Percentiles rank a stretch among this genome's conserved stretches.
These are phyloP conservation scores for Miniopterus natalensis DNA, from an alignment of 2,113 vertebrate genomes.

Conservation along the genomic window DNA sequence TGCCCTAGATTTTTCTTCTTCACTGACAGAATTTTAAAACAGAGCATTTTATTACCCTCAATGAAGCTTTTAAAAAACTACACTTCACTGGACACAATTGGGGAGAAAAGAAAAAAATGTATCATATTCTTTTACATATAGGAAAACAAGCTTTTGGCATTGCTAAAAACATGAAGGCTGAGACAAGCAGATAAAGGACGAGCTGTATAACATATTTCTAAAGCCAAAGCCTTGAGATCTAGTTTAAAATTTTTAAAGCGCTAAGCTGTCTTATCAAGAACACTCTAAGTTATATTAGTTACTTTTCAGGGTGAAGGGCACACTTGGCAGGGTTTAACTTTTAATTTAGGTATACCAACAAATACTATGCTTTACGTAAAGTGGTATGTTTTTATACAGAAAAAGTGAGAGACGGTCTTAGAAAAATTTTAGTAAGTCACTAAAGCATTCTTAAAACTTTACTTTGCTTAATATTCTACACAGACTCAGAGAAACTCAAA, in stretches of 20 bases:
- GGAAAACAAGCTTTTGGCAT: constrained; percentile 33
- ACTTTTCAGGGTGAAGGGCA: constrained; percentile 76
- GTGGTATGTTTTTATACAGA: background rate
- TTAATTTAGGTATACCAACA: constrained; percentile 46
- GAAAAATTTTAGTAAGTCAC: constrained; percentile 7
- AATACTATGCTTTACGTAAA: constrained; percentile 50
- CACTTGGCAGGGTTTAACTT: constrained; percentile 73
- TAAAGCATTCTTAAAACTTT: background rate
- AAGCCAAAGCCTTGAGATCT: constrained; percentile 72
- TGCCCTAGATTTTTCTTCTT: constrained; percentile 43
- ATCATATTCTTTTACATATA: background rate
- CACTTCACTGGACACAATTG: constrained; percentile 40
- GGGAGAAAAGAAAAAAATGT: background rate
- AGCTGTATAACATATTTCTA: background rate
- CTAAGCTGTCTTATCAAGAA: constrained; percentile 69
- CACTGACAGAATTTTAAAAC: constrained; percentile 51
- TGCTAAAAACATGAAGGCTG: background rate
- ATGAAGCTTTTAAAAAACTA: constrained; percentile 1
- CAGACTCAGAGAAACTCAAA: constrained; percentile 21
- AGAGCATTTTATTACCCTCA: constrained; percentile 64
- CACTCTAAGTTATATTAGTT: constrained; percentile 51
- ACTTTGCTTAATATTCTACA: background rate
- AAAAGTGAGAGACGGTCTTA: background rate
- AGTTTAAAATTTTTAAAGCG: constrained; percentile 55
- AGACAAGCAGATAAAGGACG: constrained; percentile 20